Evolutionary conservation across 2,113 vertebrate genomes (phyloP), one percentile per base, ranked within the genome.

Genomic region (Chrysemys picta): DNA sequence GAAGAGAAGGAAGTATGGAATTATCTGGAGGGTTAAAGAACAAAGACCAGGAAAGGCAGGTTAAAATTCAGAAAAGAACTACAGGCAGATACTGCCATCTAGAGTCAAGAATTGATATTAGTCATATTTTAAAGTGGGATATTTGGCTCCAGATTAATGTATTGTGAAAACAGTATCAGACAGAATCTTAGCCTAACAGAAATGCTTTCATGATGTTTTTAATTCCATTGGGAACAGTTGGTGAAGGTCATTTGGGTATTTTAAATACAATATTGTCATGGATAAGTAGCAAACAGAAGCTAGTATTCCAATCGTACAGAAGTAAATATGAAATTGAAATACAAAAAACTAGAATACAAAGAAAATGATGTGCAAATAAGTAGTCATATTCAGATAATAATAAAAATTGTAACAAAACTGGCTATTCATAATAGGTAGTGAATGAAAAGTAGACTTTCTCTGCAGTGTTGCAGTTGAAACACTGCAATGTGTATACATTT

Each of bases 21-120:
- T 97, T 97, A 80, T 80, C 91, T 84, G 88, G 84, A 85, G 87
- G 65, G 38, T 69, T 85, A 83, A 88, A 96, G 92, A 97, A 98
- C 98, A 98, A 98, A 98, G 98, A 85, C 91, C 49, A 69, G 57
- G 82, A 86, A 84, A 42, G 22, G 82, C 84, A 27, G 52, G n/a
- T 75, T 65, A 49, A 93, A 86, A 19, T 54, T 53, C 59, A 22
- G 47, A 80, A 84, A 95, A 94, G 75, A 76, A 59, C 12, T 50
- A 82, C 96, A 97, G 97, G 90, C 84, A 82, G 49, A 80, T 98
- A 96, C 97, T 98, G 98, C 98, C 98, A 98, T 92, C 98, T 98
- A 98, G 95, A 97, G 98, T 94, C 50, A 0, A 87, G 94, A 87
- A 22, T 31, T 82, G 24, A 49, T 2, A 0, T 62, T 62, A 89